A percentile compares a stretch with the other conserved stretches of the same genome.
phyloP scores from a whole-genome alignment of 2,888 invertebrate genomes.

The Axea sp. region DNA sequence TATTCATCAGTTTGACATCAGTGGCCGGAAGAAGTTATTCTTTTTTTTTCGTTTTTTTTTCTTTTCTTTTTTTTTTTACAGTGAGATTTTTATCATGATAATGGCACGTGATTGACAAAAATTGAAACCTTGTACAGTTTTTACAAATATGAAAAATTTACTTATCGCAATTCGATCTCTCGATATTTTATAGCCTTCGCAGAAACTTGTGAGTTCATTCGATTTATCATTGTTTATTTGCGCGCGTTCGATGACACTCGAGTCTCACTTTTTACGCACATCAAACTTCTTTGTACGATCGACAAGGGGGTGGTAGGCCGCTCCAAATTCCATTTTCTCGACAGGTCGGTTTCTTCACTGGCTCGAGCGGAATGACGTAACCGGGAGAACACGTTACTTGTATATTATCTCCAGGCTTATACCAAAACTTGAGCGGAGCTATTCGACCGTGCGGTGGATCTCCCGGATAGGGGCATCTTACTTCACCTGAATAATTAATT shows the following conservation, averaged over 20 bases:
- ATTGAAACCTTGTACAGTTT: slow-evolving; percentile 44
- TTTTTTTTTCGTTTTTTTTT: no score
- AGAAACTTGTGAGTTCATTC: slow-evolving; percentile 3
- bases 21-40: slow-evolving; percentile 29
- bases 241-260: slow-evolving; percentile 36
- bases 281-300: slow-evolving; percentile 83
- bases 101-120: slow-evolving; percentile 37
- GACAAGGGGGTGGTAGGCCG: slow-evolving; percentile 84
- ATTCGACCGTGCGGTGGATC: slow-evolving; percentile 86
- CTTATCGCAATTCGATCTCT: slow-evolving; percentile 41
- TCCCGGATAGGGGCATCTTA: slow-evolving; percentile 86
- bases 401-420: slow-evolving; percentile 86
- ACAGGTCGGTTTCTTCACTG: slow-evolving; percentile 84
- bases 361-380: slow-evolving; percentile 81
- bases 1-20: not conserved
- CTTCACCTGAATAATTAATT: slow-evolving; percentile 82
- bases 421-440: slow-evolving; percentile 86
- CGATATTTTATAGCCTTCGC: slow-evolving; percentile 19
- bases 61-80: slow-evolving; percentile 40
- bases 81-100: slow-evolving; percentile 24
- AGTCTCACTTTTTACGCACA: slow-evolving; percentile 56
- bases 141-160: slow-evolving; percentile 51
- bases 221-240: slow-evolving; percentile 23
- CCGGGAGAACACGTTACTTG: slow-evolving; percentile 86
- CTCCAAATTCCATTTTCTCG: slow-evolving; percentile 86